phyloP scores from a whole-genome alignment of 1,140 invertebrate genomes.

The Oppia nitens region DNA sequence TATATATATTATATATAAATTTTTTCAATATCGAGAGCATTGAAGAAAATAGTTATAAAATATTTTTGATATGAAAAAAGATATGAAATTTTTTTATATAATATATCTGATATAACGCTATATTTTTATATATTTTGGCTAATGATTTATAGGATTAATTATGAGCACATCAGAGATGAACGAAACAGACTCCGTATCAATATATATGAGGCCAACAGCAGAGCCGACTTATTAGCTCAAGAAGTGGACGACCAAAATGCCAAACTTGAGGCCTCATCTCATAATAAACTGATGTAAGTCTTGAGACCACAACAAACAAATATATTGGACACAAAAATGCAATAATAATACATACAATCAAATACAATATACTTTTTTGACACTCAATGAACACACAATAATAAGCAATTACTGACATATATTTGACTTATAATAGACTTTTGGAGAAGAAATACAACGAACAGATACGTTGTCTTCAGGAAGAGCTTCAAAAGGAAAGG shows the following conservation, averaged over 20 bases:
- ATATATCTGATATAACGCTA: too few relatives aligned
- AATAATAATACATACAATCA: background rate
- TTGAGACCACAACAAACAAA: background rate
- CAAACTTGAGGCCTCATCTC: conserved; percentile 50
- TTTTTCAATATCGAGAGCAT: too few relatives aligned
- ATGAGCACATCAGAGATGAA: conserved; percentile 48
- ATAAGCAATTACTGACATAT: background rate
- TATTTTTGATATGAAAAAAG: too few relatives aligned
- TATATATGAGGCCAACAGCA: conserved; percentile 56
- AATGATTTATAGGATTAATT: conserved; percentile 28
- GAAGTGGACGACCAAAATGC: conserved; percentile 77
- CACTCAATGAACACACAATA: background rate
- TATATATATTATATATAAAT: too few relatives aligned
- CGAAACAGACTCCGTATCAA: conserved; percentile 56
- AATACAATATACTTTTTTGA: background rate
- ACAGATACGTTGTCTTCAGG: conserved; percentile 45
- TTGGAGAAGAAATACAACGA: conserved; percentile 57
- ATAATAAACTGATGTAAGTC: conserved; percentile 38
- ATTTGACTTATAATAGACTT: conserved; percentile 32
- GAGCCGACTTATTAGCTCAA: conserved; percentile 56
- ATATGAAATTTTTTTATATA: too few relatives aligned
- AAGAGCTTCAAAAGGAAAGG: conserved; percentile 46
- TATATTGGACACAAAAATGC: too few relatives aligned
- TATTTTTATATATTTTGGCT: background rate
- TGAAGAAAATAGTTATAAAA: too few relatives aligned